Evolutionary conservation across 2,888 invertebrate species (phyloP), one percentile per base, ranked within the genome.

Genomic region (Frankliniella intonsa): DNA sequence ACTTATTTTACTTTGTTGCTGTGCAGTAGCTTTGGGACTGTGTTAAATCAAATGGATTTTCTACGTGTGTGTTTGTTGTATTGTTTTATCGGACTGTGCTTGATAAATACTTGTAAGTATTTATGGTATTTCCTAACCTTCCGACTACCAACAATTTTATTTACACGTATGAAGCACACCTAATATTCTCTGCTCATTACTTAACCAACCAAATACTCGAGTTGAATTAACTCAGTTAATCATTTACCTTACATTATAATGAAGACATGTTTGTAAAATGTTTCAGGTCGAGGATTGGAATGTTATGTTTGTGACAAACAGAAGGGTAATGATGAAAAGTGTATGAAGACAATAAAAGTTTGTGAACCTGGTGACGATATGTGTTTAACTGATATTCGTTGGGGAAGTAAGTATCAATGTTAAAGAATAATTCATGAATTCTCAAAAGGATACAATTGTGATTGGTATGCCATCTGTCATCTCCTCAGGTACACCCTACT

Each of bases 221-320:
- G 11, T 10, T 76, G 9, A 76, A 76, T 0, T 12, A 3, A 8
- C 12, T 76, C 3, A 7, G 11, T 2, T 12, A 76, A 25, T 25
- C 12, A 25, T 11, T 5, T 76, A 9, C 11, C 25, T 10, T 69
- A 22, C 11, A 10, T 76, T 55, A 11, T 19, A 55, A 19, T 55
- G 55, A 14, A 5, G 12, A 19, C 14, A 55, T 55, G 14, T 55
- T 55, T 55, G 55, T 38, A 5, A 62, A 62, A 17, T 14, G 84
- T 89, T 89, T 82, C 87, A 93, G 94, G 90, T 85, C 86, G 88
- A 86, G 90, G 93, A 84, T 90, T 98, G 84, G 98, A 98, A 89
- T 99, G 98, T 88, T 98, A 98, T 87, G 97, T 98, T 19, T 99
- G 98, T 88, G 92, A 93, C 84, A 93, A 95, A 85, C 98, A 99